Conservation (phyloP, 2,888 invertebrate genomes). For the Camponotus fellah region DNA sequence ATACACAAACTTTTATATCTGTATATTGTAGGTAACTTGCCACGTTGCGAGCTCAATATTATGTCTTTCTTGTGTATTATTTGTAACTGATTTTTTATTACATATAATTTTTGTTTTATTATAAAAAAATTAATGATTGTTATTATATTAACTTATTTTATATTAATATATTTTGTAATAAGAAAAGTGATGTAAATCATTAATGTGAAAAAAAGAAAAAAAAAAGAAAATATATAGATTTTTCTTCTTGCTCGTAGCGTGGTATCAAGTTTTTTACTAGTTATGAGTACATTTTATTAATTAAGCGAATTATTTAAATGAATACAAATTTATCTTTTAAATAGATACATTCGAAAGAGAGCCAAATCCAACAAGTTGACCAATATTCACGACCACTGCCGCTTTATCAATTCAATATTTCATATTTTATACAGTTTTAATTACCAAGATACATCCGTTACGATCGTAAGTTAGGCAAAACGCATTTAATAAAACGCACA, state of each 20-base stretch:
- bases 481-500: slow-evolving; percentile 27
- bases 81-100: background rate
- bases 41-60: slow-evolving; percentile 22
- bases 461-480: slow-evolving; percentile 34
- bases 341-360: background rate
- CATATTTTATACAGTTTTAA: background rate
- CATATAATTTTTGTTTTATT: slow-evolving; percentile 1
- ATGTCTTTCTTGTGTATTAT: background rate
- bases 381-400: background rate
- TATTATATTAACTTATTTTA: slow-evolving; percentile 3
- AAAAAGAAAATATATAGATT: background rate
- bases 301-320: slow-evolving; percentile 14
- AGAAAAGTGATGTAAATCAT: background rate
- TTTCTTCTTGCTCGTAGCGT: slow-evolving; percentile 21
- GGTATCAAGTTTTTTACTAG: slow-evolving; percentile 3
- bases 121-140: background rate
- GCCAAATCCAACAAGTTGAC: background rate
- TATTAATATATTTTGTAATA: background rate
- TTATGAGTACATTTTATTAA: slow-evolving; percentile 24
- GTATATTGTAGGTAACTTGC: slow-evolving; percentile 35
- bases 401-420: too few species aligned
- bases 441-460: slow-evolving; percentile 25
- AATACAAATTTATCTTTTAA: background rate
- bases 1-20: slow-evolving; percentile 49
- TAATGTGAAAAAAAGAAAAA: background rate